phyloP scores from a whole-genome alignment of 2,113 vertebrate species.

The Ahaetulla prasina region DNA sequence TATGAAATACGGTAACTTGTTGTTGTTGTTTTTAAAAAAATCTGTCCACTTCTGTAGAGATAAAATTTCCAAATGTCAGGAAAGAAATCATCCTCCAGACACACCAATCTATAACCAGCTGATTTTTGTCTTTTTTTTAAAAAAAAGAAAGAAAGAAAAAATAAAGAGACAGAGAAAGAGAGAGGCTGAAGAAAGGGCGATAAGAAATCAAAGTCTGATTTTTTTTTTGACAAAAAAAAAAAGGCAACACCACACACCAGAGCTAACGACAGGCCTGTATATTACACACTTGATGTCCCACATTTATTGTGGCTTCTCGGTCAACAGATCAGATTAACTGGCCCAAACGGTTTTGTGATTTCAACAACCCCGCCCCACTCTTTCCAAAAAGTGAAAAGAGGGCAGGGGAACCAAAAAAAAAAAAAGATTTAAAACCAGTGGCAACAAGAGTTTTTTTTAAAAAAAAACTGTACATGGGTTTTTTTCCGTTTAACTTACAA shows the following conservation, averaged over 20 bases:
- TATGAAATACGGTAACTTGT: constrained; percentile 72
- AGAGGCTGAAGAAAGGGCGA: too few species aligned
- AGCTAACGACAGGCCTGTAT: constrained; percentile 75
- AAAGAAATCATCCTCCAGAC: constrained; percentile 65
- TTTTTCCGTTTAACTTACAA: constrained; percentile 75
- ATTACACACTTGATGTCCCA: constrained; percentile 74
- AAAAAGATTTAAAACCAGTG: constrained; percentile 69
- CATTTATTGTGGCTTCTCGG: constrained; percentile 59
- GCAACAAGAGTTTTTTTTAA: constrained; percentile 60
- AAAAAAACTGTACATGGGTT: constrained; percentile 77
- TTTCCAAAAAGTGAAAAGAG: constrained; percentile 43
- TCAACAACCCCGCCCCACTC: background rate
- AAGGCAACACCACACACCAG: constrained; percentile 59
- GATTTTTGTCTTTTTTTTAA: constrained; percentile 51
- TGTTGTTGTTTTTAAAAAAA: constrained; percentile 51
- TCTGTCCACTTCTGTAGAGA: constrained; percentile 74
- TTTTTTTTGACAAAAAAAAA: background rate
- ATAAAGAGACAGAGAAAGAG: constrained; percentile 1
- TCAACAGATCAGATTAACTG: constrained; percentile 40
- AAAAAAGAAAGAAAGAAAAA: constrained; percentile 59
- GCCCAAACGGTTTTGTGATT: constrained; percentile 19
- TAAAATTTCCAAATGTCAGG: constrained; percentile 67
- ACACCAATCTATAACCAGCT: constrained; percentile 65
- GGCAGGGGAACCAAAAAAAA: constrained; percentile 43
- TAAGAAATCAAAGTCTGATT: constrained; percentile 2